Evolutionary conservation across 2,888 invertebrate genomes (phyloP).

Genomic region (Scaptomyza polygonia): DNA sequence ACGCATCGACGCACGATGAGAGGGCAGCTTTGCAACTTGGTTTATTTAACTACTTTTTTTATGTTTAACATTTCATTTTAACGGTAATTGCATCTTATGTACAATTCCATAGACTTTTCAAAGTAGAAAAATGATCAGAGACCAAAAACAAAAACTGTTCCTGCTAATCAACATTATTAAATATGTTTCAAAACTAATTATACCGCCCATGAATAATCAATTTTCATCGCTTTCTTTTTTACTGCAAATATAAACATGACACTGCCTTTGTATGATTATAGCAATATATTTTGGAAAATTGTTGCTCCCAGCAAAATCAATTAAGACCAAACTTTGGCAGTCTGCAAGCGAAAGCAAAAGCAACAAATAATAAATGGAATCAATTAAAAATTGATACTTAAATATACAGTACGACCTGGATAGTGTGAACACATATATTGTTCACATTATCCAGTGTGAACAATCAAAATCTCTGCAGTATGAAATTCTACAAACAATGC

Average conservation of each 20-base stretch:
- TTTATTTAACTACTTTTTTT: too few relatives aligned
- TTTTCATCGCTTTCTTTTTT: background rate
- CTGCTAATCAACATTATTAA: too few relatives aligned
- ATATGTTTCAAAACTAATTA: too few relatives aligned
- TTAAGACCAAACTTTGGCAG: constrained; percentile 20
- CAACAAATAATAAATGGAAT: constrained; percentile 37
- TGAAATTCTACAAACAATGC: too few relatives aligned
- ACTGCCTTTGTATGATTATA: constrained; percentile 15
- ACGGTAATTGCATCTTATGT: too few relatives aligned
- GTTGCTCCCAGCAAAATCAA: constrained; percentile 30
- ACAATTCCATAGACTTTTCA: too few relatives aligned
- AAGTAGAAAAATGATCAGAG: too few relatives aligned
- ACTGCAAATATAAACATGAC: background rate
- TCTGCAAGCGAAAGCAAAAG: constrained; percentile 4
- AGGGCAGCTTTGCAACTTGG: constrained; percentile 6
- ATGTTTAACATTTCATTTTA: background rate
- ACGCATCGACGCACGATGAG: background rate
- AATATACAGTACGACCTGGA: too few relatives aligned
- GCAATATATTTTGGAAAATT: constrained; percentile 41
- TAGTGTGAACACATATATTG: too few relatives aligned
- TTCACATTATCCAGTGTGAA: too few relatives aligned
- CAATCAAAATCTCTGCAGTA: too few relatives aligned
- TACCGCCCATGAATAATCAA: constrained; percentile 5
- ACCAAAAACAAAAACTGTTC: too few relatives aligned
- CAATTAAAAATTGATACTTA: constrained; percentile 43